phyloP scores from a whole-genome alignment of 1,140 invertebrate genomes.

The Sinonovacula constricta region DNA sequence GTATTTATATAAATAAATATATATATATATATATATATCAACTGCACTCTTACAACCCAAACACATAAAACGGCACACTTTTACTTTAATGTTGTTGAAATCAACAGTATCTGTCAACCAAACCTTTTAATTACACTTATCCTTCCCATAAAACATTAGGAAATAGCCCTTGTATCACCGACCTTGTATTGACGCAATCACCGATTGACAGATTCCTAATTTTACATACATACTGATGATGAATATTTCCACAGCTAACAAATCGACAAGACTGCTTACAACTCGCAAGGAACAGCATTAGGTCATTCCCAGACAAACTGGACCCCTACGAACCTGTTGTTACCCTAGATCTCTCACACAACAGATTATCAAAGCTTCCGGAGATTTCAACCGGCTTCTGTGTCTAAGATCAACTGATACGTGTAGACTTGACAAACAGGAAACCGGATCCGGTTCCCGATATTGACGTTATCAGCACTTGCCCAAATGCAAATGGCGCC shows the following conservation, averaged over 20 bases:
- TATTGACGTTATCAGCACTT: conserved; percentile 10
- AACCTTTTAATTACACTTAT: no score
- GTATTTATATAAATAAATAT: no score
- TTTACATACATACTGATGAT: no score
- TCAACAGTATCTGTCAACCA: no score
- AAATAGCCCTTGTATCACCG: no score
- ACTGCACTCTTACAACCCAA: no score
- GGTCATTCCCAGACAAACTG: conserved; percentile 21
- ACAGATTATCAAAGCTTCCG: conserved; percentile 8
- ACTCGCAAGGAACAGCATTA: conserved; percentile 6
- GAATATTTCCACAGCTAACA: conserved; percentile 6
- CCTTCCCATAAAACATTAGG: no score
- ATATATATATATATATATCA: no score
- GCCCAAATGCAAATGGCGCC: conserved; percentile 25
- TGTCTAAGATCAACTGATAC: conserved; percentile 25
- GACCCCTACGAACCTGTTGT: not conserved
- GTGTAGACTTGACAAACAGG: conserved; percentile 19
- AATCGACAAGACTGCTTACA: conserved; percentile 1
- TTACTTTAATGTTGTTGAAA: no score
- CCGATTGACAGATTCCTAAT: no score
- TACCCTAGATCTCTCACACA: conserved; percentile 13
- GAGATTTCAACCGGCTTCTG: conserved; percentile 26
- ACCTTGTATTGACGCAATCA: no score
- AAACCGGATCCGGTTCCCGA: not conserved
- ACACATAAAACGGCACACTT: no score